phyloP scores from a whole-genome alignment of 37 sponge, comb jelly and placozoan species.

The Aplysina aerophoba region DNA sequence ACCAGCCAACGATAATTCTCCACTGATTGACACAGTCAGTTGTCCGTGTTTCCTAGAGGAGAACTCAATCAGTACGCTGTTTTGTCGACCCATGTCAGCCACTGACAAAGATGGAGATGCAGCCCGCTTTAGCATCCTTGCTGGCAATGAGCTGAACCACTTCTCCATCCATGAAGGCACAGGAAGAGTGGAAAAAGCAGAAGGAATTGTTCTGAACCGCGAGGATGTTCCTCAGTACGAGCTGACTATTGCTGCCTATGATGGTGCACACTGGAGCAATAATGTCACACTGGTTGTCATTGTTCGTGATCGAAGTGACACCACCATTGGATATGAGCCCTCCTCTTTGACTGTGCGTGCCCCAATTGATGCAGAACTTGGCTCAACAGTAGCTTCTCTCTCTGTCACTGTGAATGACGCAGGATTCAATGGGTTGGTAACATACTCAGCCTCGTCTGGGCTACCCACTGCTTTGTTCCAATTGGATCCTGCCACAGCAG shows the following conservation, averaged over 20 bases:
- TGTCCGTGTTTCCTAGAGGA: slow-evolving; percentile 77
- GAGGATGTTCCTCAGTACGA: slow-evolving; percentile 54
- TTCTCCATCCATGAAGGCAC: slow-evolving; percentile 58
- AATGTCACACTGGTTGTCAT: slow-evolving; percentile 2
- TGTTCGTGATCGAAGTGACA: neutral
- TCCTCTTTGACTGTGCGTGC: neutral
- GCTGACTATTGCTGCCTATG: slow-evolving; percentile 60
- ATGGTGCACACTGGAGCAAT: slow-evolving; percentile 10
- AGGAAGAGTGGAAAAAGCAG: neutral
- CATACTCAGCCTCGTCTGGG: neutral
- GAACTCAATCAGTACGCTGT: neutral
- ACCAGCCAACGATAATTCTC: slow-evolving; percentile 49
- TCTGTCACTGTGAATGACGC: neutral
- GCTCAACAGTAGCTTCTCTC: neutral
- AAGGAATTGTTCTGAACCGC: slow-evolving; percentile 43
- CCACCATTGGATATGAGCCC: neutral
- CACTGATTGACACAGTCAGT: slow-evolving; percentile 48
- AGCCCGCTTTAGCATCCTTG: slow-evolving; percentile 58
- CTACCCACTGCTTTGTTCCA: neutral
- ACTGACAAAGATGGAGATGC: neutral
- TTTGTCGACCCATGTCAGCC: neutral
- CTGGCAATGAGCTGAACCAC: slow-evolving; percentile 56
- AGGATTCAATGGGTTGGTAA: slow-evolving; percentile 22
- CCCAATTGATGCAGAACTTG: neutral
- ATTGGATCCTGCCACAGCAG: slow-evolving; percentile 2